Base-by-base conservation (phyloP, 2,113 vertebrate species). In the Brienomyrus longianalis region DNA sequence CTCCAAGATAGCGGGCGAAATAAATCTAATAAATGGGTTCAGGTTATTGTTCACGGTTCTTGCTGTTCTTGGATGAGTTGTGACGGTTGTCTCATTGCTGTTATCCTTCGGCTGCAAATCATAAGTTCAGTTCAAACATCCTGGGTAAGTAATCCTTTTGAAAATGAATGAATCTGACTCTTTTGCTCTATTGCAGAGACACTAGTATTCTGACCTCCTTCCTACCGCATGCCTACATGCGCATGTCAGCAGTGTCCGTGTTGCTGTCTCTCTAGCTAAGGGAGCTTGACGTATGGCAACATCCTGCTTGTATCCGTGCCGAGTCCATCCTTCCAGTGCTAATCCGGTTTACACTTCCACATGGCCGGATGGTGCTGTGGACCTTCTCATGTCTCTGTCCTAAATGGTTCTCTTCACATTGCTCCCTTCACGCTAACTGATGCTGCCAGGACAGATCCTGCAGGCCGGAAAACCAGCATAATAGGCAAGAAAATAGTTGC, bases 301-400 rank as follows among this genome's bases (percentile, higher is more conserved):
- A 95, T 94, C 91, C 13, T 15, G 43, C 86, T 89, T 51, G 77
- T 85, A n/a, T 47, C 54, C 43, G 89, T 92, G 7, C 89, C 83
- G 83, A 62, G 86, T 87, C 87, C 91, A 92, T 94, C 91, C 94
- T 95, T 94, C 94, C 93, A 88, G 94, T 94, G 94, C 91, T 94
- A 95, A 95, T 95, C 93, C 91, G 93, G 93, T 96, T 96, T 95
- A 95, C 93, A 91, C 91, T 90, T 74, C 90, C 91, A 88, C 92
- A 91, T 91, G 93, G 94, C 54, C 10, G 56, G 19, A 13, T 50
- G 89, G 93, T 13, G 21, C 43, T 91, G 3, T n/a, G 92, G 91
- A 89, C 90, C 92, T 93, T 93, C 95, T 93, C 91, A 93, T 95
- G 92, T 91, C 91, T 66, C 90, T 91, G 91, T 88, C 59, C 88